Percentiles rank a stretch among this genome's conserved stretches.
phyloP scores from a whole-genome alignment of 1,140 invertebrate species.

The Ceratoteleas bidentatus region DNA sequence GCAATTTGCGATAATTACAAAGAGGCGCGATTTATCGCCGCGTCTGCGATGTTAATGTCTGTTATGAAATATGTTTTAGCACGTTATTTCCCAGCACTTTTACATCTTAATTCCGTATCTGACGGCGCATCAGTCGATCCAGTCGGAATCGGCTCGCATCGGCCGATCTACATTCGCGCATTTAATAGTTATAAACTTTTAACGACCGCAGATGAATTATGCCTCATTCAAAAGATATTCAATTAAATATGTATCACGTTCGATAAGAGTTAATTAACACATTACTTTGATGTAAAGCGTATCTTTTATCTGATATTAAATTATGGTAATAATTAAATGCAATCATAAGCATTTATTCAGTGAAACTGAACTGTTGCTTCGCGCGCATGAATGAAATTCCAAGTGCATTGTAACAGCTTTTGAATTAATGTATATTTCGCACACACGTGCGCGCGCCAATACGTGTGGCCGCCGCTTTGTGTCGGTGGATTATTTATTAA shows the following conservation, averaged over 20 bases:
- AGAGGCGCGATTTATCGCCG: too few relatives aligned
- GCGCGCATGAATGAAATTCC: slow-evolving; percentile 64
- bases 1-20: too few relatives aligned
- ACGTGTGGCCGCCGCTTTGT: background rate
- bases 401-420: slow-evolving; percentile 63
- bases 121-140: too few relatives aligned
- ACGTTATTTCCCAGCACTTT: too few relatives aligned
- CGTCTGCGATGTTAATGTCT: too few relatives aligned
- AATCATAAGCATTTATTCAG: slow-evolving; percentile 64
- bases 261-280: slow-evolving; percentile 65
- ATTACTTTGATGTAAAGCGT: slow-evolving; percentile 59
- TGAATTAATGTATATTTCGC: slow-evolving; percentile 60
- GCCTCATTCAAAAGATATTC: slow-evolving; percentile 54
- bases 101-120: too few relatives aligned
- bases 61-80: too few relatives aligned
- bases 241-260: slow-evolving; percentile 62
- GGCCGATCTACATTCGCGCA: too few relatives aligned
- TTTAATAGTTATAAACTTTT: too few relatives aligned
- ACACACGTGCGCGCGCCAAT: slow-evolving; percentile 16
- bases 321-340: slow-evolving; percentile 65
- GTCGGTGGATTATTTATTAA: slow-evolving; percentile 58
- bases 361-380: slow-evolving; percentile 64
- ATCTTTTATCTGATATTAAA: slow-evolving; percentile 62
- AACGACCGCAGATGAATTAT: slow-evolving; percentile 47
- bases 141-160: too few relatives aligned